Evolutionary conservation across 2,888 invertebrate species (phyloP).

Genomic region (Heliconius charithonia): DNA sequence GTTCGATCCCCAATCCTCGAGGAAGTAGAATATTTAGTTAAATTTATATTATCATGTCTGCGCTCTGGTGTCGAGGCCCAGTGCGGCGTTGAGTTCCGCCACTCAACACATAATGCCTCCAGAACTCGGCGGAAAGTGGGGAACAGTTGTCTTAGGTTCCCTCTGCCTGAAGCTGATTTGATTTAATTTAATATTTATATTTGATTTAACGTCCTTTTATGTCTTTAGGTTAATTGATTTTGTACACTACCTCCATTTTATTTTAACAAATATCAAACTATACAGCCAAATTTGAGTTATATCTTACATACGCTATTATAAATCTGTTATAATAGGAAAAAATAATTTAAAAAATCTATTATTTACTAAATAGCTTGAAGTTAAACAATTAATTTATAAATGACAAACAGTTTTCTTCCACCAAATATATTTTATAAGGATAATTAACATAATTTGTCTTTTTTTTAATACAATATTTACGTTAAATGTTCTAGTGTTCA

Average conservation of each 20-base stretch:
- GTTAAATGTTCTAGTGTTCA: slow-evolving; percentile 27
- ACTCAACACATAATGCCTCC: too few relatives aligned
- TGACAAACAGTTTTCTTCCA: background rate
- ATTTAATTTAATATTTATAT: too few relatives aligned
- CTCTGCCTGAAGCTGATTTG: too few relatives aligned
- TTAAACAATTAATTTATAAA: background rate
- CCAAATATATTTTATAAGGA: background rate
- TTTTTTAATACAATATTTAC: slow-evolving; percentile 7
- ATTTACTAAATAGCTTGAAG: background rate
- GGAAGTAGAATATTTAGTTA: too few relatives aligned
- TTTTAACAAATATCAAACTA: background rate
- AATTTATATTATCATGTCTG: too few relatives aligned
- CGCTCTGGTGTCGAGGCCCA: too few relatives aligned
- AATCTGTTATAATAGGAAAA: too few relatives aligned
- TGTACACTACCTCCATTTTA: background rate
- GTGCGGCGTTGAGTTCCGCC: too few relatives aligned
- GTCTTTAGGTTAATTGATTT: slow-evolving; percentile 4
- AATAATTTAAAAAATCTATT: background rate
- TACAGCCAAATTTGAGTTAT: background rate
- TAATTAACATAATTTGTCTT: background rate
- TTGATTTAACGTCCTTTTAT: too few relatives aligned
- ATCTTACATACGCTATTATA: background rate
- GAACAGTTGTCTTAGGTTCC: too few relatives aligned
- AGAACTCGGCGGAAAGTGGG: too few relatives aligned
- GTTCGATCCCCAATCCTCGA: too few relatives aligned